phyloP scores from a whole-genome alignment of 2,888 invertebrate species.

The Tenthredo livida region DNA sequence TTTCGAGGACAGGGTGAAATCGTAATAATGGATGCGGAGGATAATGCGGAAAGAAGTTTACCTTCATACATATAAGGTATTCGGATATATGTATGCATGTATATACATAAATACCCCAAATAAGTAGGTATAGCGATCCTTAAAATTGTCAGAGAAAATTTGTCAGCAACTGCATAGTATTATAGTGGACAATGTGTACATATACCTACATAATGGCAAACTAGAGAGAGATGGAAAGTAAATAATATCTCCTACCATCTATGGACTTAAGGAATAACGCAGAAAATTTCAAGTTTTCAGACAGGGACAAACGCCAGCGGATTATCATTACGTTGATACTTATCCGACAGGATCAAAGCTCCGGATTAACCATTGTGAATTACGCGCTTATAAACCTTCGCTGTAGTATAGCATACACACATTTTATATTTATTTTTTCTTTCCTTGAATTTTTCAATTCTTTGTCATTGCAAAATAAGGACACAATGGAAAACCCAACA shows the following conservation, averaged over 20 bases:
- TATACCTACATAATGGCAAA: not conserved
- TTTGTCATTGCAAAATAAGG: slow-evolving; percentile 61
- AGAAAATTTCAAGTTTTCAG: not conserved
- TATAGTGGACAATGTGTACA: not conserved
- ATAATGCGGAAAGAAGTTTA: slow-evolving; percentile 11
- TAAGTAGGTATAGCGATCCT: not conserved
- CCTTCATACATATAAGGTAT: not conserved
- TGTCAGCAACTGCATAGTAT: not conserved
- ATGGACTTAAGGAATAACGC: not conserved
- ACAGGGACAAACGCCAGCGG: slow-evolving; percentile 51
- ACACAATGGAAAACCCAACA: slow-evolving; percentile 60
- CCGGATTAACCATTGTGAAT: slow-evolving; percentile 56
- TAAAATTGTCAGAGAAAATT: not conserved
- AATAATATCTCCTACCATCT: not conserved
- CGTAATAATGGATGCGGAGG: not conserved
- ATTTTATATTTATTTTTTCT: not conserved
- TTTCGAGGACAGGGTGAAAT: slow-evolving; percentile 14
- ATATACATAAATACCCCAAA: not conserved
- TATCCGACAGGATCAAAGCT: slow-evolving; percentile 68
- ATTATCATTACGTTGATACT: slow-evolving; percentile 73
- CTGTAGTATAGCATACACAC: not conserved
- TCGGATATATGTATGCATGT: not conserved
- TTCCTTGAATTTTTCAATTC: not conserved
- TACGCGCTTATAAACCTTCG: not conserved
- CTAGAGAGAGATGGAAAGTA: not conserved